These are phyloP conservation scores for Meda fulgida DNA, from an alignment of 2,797 vertebrate genomes.

Conservation along the genomic window DNA sequence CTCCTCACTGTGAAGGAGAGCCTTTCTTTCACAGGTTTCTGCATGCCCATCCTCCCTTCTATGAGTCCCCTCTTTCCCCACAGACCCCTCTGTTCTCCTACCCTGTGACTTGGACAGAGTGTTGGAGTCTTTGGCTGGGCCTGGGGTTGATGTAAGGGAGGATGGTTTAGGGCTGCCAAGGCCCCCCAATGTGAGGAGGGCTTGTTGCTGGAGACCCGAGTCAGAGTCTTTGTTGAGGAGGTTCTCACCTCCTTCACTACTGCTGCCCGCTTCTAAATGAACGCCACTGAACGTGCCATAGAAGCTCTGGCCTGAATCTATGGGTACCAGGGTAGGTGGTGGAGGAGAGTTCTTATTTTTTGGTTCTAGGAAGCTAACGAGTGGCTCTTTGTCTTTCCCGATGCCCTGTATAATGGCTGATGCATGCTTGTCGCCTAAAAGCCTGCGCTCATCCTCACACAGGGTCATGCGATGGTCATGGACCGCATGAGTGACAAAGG, in stretches of 20 bases:
- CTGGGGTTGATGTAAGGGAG: conserved; percentile 92
- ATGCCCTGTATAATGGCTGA: conserved; percentile 99
- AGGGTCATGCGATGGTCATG: conserved; percentile 99
- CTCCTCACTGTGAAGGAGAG: conserved; percentile 82
- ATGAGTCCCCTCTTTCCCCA: conserved; percentile 80
- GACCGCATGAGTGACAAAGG: conserved; percentile 97
- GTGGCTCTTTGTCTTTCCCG: conserved; percentile 99
- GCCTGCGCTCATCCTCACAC: conserved; percentile 95
- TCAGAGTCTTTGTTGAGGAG: conserved; percentile 85
- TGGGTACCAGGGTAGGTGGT: conserved; percentile 90
- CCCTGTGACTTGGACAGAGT: conserved; percentile 77
- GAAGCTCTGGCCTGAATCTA: conserved; percentile 97
- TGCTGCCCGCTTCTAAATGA: conserved; percentile 88
- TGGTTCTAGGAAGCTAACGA: conserved; percentile 99
- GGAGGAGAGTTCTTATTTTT: conserved; percentile 96
- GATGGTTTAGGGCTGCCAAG: conserved; percentile 84
- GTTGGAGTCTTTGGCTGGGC: conserved; percentile 91
- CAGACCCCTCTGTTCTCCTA: conserved; percentile 82
- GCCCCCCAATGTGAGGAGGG: conserved; percentile 89
- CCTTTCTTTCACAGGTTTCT: conserved; percentile 86
- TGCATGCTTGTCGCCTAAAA: conserved; percentile 97
- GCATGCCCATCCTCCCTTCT: conserved; percentile 79
- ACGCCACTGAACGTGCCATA: conserved; percentile 99
- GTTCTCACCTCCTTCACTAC: conserved; percentile 77
- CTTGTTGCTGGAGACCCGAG: conserved; percentile 83